phyloP scores from a whole-genome alignment of 2,797 vertebrate species.

The Pangasius larnaudii region DNA sequence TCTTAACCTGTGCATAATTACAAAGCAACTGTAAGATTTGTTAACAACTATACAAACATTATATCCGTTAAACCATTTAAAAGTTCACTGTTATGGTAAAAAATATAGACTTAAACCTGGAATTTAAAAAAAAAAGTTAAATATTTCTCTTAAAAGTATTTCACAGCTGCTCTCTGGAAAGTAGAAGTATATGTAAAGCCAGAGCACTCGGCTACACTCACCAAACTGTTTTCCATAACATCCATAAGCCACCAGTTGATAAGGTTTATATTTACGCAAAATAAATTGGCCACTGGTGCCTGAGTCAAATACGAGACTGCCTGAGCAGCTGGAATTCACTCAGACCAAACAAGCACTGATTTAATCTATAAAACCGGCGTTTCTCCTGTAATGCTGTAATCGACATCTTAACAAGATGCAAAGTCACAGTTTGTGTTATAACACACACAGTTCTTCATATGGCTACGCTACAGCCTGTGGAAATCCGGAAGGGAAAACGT shows the following conservation, averaged over 20 bases:
- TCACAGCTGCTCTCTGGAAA: not conserved
- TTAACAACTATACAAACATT: not conserved
- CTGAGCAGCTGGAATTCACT: slow-evolving; percentile 14
- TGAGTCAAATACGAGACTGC: not conserved
- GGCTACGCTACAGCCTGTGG: not conserved
- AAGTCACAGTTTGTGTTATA: slow-evolving; percentile 23
- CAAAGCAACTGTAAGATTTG: not conserved
- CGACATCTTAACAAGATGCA: slow-evolving; percentile 2
- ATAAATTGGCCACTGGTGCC: slow-evolving; percentile 5
- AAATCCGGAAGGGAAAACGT: not conserved
- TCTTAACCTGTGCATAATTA: not conserved
- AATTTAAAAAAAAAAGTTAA: not conserved
- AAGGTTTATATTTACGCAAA: slow-evolving; percentile 2
- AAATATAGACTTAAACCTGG: not conserved
- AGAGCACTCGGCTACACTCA: not conserved
- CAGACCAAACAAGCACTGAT: slow-evolving; percentile 3
- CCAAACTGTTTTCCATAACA: slow-evolving; percentile 10
- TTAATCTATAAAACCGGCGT: not conserved
- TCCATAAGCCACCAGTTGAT: not conserved
- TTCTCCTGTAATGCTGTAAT: slow-evolving; percentile 17
- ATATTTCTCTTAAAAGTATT: not conserved
- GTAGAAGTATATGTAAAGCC: not conserved
- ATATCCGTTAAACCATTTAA: not conserved
- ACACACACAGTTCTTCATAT: slow-evolving; percentile 19
- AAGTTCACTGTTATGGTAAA: not conserved